Evolutionary conservation across 2,797 vertebrate species (phyloP).

Genomic region (Phrynocephalus forsythii): DNA sequence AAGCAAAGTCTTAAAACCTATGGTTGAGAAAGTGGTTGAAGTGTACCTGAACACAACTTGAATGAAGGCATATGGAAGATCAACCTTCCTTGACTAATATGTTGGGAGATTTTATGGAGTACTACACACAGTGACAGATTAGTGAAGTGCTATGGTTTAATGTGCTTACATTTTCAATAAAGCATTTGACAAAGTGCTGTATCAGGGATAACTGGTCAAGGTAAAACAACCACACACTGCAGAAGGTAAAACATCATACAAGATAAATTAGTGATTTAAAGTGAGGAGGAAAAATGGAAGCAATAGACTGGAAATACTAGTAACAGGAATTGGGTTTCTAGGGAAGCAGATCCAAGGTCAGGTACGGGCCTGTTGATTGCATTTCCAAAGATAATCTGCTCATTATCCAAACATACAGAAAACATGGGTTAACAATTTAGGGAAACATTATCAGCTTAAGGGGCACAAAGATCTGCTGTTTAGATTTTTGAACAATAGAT

Average conservation of each 20-base stretch:
- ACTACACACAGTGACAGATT: constrained; percentile 17
- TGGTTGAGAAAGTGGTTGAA: neutral
- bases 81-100: neutral
- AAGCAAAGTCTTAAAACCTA: neutral
- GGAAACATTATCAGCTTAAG: neutral
- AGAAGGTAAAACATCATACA: constrained; percentile 11
- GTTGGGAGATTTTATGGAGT: neutral
- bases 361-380: neutral
- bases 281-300: neutral
- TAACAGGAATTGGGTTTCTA: neutral
- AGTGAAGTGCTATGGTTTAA: constrained; percentile 11
- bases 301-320: constrained; percentile 1
- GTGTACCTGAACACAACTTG: neutral
- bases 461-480: neutral
- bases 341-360: constrained; percentile 4
- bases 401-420: neutral
- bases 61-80: neutral
- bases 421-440: neutral
- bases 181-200: constrained; percentile 17
- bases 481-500: neutral
- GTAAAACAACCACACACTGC: neutral
- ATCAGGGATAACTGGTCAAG: constrained; percentile 15
- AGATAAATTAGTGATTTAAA: constrained; percentile 2
- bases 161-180: constrained; percentile 19
- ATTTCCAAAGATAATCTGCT: neutral